Evolutionary conservation across 2,113 vertebrate species (phyloP).

Genomic region (Sprattus sprattus): DNA sequence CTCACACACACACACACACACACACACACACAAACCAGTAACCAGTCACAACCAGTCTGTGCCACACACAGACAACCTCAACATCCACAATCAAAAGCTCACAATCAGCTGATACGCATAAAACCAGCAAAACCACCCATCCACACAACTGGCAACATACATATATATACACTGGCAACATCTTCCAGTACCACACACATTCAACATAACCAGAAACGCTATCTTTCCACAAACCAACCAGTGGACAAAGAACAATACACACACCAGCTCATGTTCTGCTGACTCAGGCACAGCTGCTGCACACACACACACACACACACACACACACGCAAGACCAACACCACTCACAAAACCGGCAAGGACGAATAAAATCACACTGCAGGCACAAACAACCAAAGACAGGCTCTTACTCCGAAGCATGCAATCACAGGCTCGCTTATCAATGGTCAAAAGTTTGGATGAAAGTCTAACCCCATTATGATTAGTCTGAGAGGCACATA

Average conservation of each 20-base stretch:
- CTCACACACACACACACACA: not conserved
- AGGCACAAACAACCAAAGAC: not conserved
- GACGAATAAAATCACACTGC: not conserved
- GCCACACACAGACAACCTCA: not conserved
- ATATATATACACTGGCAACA: not conserved
- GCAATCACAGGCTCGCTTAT: not conserved
- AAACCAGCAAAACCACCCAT: not conserved
- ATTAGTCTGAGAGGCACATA: not conserved
- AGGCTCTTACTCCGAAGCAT: not conserved
- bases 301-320: conserved; percentile 1
- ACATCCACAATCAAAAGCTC: not conserved
- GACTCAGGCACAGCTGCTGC: not conserved
- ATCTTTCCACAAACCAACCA: not conserved
- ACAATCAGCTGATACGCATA: not conserved
- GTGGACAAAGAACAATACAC: not conserved
- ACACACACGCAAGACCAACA: not conserved
- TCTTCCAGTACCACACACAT: not conserved
- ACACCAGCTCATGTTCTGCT: not conserved
- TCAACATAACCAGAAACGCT: not conserved
- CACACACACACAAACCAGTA: not conserved
- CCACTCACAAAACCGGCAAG: too few species aligned
- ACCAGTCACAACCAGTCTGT: not conserved
- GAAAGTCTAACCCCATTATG: not conserved
- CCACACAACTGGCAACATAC: not conserved
- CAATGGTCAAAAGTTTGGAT: not conserved